Conservation (phyloP, 2,888 invertebrate species). For the Monoplex corrugatus region DNA sequence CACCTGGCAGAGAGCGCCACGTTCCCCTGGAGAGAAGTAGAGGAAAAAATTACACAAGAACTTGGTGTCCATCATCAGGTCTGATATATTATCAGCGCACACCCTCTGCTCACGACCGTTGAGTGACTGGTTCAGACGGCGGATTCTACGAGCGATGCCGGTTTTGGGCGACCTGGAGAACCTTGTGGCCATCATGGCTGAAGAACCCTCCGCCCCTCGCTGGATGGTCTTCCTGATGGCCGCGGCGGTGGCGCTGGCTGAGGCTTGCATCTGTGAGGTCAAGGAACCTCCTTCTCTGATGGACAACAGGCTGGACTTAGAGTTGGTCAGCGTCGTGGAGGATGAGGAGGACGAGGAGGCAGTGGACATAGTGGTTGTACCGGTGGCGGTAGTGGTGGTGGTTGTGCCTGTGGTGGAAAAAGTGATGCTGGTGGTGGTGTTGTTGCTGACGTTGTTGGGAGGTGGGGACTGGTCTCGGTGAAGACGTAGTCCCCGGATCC, state of each 20-base stretch:
- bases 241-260: slow-evolving; percentile 38
- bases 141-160: slow-evolving; percentile 71
- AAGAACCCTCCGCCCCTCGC: slow-evolving; percentile 41
- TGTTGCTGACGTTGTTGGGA: background rate
- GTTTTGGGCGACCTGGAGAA: slow-evolving; percentile 73
- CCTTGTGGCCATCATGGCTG: slow-evolving; percentile 24
- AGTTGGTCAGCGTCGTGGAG: slow-evolving; percentile 28
- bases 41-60: slow-evolving; percentile 92
- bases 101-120: slow-evolving; percentile 61
- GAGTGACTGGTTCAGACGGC: slow-evolving; percentile 64
- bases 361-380: slow-evolving; percentile 5
- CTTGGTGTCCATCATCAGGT: slow-evolving; percentile 89
- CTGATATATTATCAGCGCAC: slow-evolving; percentile 68
- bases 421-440: slow-evolving; percentile 51
- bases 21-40: slow-evolving; percentile 85
- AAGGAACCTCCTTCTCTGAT: background rate
- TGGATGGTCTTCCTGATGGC: slow-evolving; percentile 40
- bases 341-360: background rate
- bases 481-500: slow-evolving; percentile 78
- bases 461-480: slow-evolving; percentile 68
- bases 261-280: slow-evolving; percentile 8
- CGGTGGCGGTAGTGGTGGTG: slow-evolving; percentile 18
- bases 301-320: slow-evolving; percentile 20
- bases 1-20: slow-evolving; percentile 90
- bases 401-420: slow-evolving; percentile 50